phyloP scores from a whole-genome alignment of 2,888 invertebrate species.

The Chrysolina oricalcia region DNA sequence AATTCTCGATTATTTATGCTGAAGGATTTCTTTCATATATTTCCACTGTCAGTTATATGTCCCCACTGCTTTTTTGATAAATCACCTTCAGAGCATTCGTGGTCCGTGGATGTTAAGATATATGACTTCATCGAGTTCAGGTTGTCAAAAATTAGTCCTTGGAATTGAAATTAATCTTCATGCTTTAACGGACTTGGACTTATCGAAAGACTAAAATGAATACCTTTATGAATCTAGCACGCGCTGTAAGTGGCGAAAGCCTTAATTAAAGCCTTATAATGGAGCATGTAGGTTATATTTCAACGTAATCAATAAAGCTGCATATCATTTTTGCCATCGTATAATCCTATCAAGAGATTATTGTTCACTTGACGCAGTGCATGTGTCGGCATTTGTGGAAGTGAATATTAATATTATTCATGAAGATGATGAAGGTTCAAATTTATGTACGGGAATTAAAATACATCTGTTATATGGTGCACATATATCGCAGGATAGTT shows the following conservation, averaged over 20 bases:
- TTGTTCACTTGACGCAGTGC: conserved; percentile 25
- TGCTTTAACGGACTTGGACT: not conserved
- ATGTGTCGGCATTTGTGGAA: conserved; percentile 21
- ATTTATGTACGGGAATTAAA: not conserved
- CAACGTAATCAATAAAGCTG: conserved; percentile 35
- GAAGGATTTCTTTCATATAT: conserved; percentile 53
- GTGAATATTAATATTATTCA: conserved; percentile 24
- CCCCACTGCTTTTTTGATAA: conserved; percentile 54
- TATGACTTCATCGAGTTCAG: conserved; percentile 1
- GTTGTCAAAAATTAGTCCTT: conserved; percentile 10
- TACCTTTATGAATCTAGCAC: conserved; percentile 40
- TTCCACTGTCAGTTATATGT: conserved; percentile 52
- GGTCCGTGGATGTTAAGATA: conserved; percentile 34
- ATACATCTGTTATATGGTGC: too few relatives aligned
- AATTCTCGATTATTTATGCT: conserved; percentile 62
- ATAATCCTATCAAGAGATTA: conserved; percentile 45
- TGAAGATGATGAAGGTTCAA: not conserved
- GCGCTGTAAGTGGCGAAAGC: conserved; percentile 26
- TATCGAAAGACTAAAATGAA: conserved; percentile 14
- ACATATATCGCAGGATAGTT: too few relatives aligned
- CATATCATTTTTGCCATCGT: conserved; percentile 41
- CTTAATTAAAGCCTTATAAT: conserved; percentile 44
- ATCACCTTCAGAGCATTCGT: conserved; percentile 33
- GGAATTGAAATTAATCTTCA: not conserved
- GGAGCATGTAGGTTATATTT: conserved; percentile 36